Base-by-base conservation (phyloP, 2,797 vertebrate genomes). In the Rhodeus uyekii region DNA sequence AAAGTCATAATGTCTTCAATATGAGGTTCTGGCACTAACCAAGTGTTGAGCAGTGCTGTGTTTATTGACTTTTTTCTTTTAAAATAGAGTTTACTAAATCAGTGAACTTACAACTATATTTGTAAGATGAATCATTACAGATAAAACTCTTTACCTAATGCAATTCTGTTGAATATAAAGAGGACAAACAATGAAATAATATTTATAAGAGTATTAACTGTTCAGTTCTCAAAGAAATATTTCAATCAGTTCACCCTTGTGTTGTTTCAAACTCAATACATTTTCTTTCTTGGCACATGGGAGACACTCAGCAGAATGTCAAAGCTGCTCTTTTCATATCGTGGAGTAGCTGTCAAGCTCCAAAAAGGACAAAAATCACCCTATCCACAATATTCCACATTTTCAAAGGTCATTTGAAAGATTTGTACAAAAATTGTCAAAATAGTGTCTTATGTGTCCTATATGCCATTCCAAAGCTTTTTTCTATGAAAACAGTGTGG, bases 21-120 rank as follows among this genome's bases (percentile, higher is more conserved):
- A 65, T 73, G 61, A 78, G 63, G 46, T 42, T 83, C 39, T 83
- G 58, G 50, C 74, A 76, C 34, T 65, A 38, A 24, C 42, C 14
- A 10, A 65, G 44, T 50, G n/a, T 38, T 38, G 10, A 65, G 76
- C 50, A 14, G 32, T 50, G 61, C 42, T 65, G 44, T 65, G 76
- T 65, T 78, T 78, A 65, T 78, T 78, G 44, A 50, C 36, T 48
- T 78, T 78, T 29, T 67, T 39, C n/a, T n/a, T n/a, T n/a, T n/a
- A n/a, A 38, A 78, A 53, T 65, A 53, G 18, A 6, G 1, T 63
- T 65, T 34, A 61, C 18, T 10, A 61, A 42, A 76, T 46, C 5
- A 46, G 22, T 77, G 61, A 50, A 78, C 44, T 36, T 65, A 64
- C 32, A 50, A 32, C 69, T 72, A 72, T n/a, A 72, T 72, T 46